phyloP scores from a whole-genome alignment of 2,113 vertebrate species.

The Procavia capensis region DNA sequence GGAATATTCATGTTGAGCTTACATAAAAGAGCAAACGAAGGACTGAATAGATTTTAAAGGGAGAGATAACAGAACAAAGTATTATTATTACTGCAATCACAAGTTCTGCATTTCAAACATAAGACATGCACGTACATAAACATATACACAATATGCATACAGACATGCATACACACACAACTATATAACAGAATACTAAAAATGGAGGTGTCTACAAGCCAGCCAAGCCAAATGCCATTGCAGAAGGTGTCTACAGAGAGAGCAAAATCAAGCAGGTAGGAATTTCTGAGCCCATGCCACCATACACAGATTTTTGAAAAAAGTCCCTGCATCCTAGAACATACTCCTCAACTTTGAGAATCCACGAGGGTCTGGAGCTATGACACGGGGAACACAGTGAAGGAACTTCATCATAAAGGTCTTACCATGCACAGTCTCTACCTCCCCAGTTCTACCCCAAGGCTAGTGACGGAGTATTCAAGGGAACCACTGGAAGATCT shows the following conservation, averaged over 20 bases:
- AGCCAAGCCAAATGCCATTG: too few relatives aligned
- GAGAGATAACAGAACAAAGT: neutral
- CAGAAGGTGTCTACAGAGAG: neutral
- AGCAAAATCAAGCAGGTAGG: neutral
- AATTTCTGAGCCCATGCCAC: neutral
- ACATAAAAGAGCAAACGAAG: neutral
- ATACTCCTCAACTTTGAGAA: neutral
- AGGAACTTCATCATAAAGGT: neutral
- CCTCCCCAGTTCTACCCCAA: neutral
- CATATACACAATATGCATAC: neutral
- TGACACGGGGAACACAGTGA: neutral
- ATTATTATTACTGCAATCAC: neutral
- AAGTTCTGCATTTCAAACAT: neutral
- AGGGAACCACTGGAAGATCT: neutral
- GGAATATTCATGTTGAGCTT: neutral
- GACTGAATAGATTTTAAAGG: conserved; percentile 22
- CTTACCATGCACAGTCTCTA: neutral
- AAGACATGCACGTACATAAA: neutral
- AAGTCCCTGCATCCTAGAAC: neutral
- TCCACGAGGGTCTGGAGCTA: too few relatives aligned
- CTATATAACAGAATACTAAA: neutral
- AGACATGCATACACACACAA: neutral
- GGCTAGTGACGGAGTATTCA: neutral
- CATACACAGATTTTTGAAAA: neutral
- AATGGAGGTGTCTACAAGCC: neutral